Evolutionary conservation across 1,140 invertebrate genomes (phyloP), one percentile per base, ranked within the genome.

Genomic region (Cylas formicarius): DNA sequence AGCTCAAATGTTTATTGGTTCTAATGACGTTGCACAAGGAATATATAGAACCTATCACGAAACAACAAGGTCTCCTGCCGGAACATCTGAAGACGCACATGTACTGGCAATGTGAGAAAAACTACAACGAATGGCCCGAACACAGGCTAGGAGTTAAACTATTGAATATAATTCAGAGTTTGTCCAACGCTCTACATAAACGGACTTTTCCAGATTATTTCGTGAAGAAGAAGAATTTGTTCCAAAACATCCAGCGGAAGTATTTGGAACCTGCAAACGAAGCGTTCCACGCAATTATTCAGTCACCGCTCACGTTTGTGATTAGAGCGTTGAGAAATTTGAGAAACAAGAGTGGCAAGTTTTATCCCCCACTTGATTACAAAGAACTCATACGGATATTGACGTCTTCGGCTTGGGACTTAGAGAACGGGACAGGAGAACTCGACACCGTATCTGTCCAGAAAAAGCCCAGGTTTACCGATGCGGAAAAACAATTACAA

Each of bases 51-150:
- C 74, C 74, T 0, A 59, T 71, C 23, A 65, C 72, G 14, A 62
- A 67, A n/a, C 69, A 70, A 56, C 66, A 73, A 29, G 76, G 79
- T 2, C 59, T 82, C 0, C 71, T 72, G 13, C 62, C 66, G 0
- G 73, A 77, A 36, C 84, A 88, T 58, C 71, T 87, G n/a, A 74
- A 79, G 41, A 80, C 78, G 38, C 75, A 81, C 54, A 58, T 89
- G 4, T 85, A 85, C 57, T 84, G 80, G 78, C 72, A 85, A 44
- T 79, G 81, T 42, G 84, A 89, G 58, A 74, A 75, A 17, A 74
- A 79, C 47, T 75, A 73, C 51, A 69, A 70, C 1, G 74, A 70
- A 27, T 87, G 82, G 83, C 71, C 77, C 0, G 78, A 84, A 50
- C 74, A 81, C 60, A 67, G 76, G 22, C 66, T 83, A 0, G 84